Evolutionary conservation across 2,113 vertebrate genomes (phyloP).

Genomic region (Struthidea cinerea): DNA sequence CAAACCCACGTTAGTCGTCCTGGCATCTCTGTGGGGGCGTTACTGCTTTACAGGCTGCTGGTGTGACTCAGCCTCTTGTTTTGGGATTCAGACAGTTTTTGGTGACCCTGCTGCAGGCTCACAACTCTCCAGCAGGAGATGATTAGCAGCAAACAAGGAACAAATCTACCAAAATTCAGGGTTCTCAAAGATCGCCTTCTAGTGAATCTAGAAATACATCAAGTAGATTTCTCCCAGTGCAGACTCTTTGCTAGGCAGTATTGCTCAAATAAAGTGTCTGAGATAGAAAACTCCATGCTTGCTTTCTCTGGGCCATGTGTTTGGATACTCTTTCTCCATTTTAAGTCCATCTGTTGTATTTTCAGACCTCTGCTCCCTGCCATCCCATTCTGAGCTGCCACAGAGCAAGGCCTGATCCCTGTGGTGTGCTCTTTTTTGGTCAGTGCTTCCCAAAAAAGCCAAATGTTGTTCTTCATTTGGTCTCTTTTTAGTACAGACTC

Average conservation of each 20-base stretch:
- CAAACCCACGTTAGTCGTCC: neutral
- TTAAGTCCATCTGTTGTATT: neutral
- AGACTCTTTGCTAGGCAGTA: neutral
- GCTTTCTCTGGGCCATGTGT: neutral
- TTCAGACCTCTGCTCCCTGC: neutral
- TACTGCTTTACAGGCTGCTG: neutral
- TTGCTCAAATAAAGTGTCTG: neutral
- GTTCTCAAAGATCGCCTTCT: neutral
- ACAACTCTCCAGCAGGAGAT: neutral
- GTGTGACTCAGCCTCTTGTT: slow-evolving; percentile 1
- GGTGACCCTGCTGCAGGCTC: neutral
- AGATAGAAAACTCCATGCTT: neutral
- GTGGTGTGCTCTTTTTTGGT: accelerated
- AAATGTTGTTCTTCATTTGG: neutral
- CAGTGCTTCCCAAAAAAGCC: neutral
- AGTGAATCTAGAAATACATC: neutral
- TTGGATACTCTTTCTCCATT: neutral
- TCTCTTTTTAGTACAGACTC: neutral
- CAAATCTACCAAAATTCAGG: neutral
- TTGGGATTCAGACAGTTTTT: neutral
- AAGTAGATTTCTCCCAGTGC: neutral
- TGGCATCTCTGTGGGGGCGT: neutral
- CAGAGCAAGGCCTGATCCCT: neutral
- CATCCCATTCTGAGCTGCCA: neutral
- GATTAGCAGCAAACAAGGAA: neutral